These are phyloP conservation scores for Podiceps cristatus DNA, from an alignment of 2,113 vertebrate species.

Conservation along the genomic window DNA sequence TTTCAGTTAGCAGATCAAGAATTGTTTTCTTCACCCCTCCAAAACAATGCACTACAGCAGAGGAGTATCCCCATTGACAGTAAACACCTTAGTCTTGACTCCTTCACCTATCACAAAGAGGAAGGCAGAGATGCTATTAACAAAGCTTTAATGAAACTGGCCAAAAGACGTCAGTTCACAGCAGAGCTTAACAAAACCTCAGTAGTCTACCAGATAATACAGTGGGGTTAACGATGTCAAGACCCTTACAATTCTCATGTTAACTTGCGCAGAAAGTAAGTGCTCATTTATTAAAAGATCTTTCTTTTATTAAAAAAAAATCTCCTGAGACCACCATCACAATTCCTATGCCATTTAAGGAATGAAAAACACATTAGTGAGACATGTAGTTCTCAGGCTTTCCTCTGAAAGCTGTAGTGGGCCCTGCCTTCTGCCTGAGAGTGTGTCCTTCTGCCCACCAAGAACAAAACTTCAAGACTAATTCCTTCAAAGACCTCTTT, in stretches of 20 bases:
- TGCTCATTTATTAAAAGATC: neutral
- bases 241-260: neutral
- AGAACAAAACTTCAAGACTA: neutral
- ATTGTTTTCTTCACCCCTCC: neutral
- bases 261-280: neutral
- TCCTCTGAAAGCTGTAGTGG: neutral
- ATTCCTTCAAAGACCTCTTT: neutral
- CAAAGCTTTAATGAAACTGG: neutral
- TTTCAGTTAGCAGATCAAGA: neutral
- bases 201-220: neutral
- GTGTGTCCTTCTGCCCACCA: neutral
- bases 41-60: neutral
- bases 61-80: neutral
- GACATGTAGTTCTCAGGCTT: neutral
- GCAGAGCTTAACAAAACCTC: neutral
- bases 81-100: neutral
- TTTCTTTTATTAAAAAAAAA: neutral
- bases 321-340: neutral
- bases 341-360: neutral
- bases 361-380: neutral
- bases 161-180: neutral
- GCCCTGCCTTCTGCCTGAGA: neutral
- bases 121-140: neutral
- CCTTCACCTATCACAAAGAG: neutral
- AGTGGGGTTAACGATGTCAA: neutral